Evolutionary conservation across 2,888 invertebrate genomes (phyloP), one percentile per base, ranked within the genome.

Genomic region (Liodrosophila aerea): DNA sequence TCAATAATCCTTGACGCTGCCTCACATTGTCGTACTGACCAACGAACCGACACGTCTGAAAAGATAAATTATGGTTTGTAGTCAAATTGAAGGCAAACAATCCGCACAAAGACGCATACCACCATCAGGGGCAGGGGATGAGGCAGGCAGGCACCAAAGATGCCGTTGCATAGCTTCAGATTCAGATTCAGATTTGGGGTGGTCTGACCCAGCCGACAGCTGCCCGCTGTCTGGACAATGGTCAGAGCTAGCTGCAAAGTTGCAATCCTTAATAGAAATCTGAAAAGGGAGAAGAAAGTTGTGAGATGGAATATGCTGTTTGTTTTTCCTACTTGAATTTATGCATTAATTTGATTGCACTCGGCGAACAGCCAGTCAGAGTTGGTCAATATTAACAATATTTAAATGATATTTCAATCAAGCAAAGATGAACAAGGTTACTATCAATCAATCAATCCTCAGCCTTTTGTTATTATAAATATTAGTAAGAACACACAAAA

Each of bases 61-160:
- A 88, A 84, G 81, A 88, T 88, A 88, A 88, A 88, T 88, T 88
- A 88, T 88, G 89, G 87, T 88, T 88, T 88, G 84, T 87, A 88
- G 88, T 88, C 89, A 88, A 88, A 87, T 88, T 76, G 73, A 77
- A 87, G 86, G 73, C 86, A 81, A 88, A 88, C 85, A 88, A 83
- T 76, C 84, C 68, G 40, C 56, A 72, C 73, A 70, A 68, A 68
- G 60, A 51, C 60, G 27, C 49, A 51, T 33, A 37, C 16, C 8
- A 16, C 7, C 37, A n/a, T 22, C 2, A 22, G 5, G 5, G 22
- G 22, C 3, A 22, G 5, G 22, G 22, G 22, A 22, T 22, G 22
- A 22, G 22, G 3, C 22, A 22, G 9, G 8, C 8, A 8, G 37
- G 8, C 13, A 5, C 37, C 7, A 2, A 30, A 8, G 39, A 46